phyloP scores from a whole-genome alignment of 2,797 vertebrate species.

The Spinibarbus caldwelli region DNA sequence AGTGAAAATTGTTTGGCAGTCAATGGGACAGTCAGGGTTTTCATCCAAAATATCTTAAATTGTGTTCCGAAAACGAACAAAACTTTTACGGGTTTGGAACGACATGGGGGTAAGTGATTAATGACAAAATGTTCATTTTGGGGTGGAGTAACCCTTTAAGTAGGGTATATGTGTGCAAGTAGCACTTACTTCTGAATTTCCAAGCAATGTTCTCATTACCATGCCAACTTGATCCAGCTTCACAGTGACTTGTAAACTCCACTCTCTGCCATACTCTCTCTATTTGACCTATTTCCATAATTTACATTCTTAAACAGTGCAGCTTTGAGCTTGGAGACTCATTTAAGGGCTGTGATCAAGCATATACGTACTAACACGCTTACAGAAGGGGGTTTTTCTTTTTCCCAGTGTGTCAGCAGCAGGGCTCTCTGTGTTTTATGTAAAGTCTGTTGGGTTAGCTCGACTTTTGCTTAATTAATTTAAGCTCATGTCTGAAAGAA shows the following conservation, averaged over 20 bases:
- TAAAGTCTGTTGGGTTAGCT: not conserved
- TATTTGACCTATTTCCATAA: conserved; percentile 81
- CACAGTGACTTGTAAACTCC: conserved; percentile 70
- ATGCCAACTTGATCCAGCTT: conserved; percentile 68
- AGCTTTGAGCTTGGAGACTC: conserved; percentile 68
- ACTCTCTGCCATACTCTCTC: conserved; percentile 73
- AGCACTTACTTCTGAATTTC: conserved; percentile 60
- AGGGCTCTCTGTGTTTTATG: conserved; percentile 20
- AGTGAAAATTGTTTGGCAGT: too few relatives aligned
- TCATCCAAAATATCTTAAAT: too few relatives aligned
- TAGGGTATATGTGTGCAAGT: conserved; percentile 32
- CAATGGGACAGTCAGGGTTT: too few relatives aligned
- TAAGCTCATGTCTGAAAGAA: conserved; percentile 44
- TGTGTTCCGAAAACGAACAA: too few relatives aligned
- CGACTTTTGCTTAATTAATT: conserved; percentile 45
- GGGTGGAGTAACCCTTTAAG: too few relatives aligned
- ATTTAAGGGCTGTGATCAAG: conserved; percentile 58
- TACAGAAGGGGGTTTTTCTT: conserved; percentile 17
- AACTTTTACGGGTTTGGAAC: too few relatives aligned
- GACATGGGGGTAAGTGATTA: too few relatives aligned
- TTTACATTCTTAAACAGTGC: conserved; percentile 79
- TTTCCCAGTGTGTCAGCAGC: conserved; percentile 33
- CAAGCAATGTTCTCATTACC: conserved; percentile 68
- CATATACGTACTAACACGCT: conserved; percentile 30
- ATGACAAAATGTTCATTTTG: too few relatives aligned